Conservation (phyloP, 2,888 invertebrate species). For the Meiosimyza decipiens region DNA sequence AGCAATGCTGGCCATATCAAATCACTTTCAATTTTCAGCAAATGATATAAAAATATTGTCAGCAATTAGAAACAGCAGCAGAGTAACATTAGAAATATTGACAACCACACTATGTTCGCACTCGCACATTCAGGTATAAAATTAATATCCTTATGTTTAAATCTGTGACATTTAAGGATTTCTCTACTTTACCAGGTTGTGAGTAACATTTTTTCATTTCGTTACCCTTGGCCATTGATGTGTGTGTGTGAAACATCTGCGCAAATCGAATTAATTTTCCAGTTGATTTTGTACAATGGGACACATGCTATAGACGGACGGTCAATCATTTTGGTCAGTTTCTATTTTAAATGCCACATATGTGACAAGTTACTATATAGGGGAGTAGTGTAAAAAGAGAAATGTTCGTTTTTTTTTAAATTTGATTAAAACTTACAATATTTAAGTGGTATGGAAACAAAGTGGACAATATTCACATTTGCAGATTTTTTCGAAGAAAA, state of each 20-base stretch:
- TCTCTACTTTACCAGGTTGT: neutral
- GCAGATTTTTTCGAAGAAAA: too few relatives aligned
- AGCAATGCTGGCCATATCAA: neutral
- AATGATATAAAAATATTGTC: slow-evolving; percentile 34
- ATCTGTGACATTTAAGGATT: slow-evolving; percentile 28
- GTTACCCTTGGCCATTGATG: neutral
- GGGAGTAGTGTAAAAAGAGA: too few relatives aligned
- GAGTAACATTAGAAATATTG: neutral
- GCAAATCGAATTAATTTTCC: slow-evolving; percentile 42
- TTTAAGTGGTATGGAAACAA: too few relatives aligned
- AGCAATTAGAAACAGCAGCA: slow-evolving; percentile 33
- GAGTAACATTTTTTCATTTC: neutral
- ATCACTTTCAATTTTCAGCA: slow-evolving; percentile 35
- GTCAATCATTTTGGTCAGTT: neutral
- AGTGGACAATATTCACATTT: too few relatives aligned
- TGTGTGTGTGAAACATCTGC: slow-evolving; percentile 34
- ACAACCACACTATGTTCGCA: neutral
- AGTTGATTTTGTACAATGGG: slow-evolving; percentile 22
- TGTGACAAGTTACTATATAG: too few relatives aligned
- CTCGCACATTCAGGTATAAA: slow-evolving; percentile 18
- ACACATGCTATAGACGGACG: neutral
- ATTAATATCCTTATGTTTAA: slow-evolving; percentile 18
- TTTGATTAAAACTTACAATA: too few relatives aligned
- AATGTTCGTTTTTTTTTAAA: too few relatives aligned
- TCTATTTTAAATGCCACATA: too few relatives aligned